phyloP scores from a whole-genome alignment of 1,140 invertebrate genomes.

The Drosophila navojoa region DNA sequence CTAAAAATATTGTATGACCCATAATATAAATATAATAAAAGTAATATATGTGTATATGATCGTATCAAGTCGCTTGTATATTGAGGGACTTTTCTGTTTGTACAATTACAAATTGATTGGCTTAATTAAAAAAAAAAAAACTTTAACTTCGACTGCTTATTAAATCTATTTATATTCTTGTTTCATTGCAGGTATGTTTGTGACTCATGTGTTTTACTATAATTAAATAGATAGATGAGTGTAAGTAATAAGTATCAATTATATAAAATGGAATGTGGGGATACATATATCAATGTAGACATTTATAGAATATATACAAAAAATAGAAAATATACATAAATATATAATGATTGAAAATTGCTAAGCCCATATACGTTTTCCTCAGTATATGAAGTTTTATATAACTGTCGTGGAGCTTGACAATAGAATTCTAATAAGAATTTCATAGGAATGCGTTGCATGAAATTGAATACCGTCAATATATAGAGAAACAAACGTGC shows the following conservation, averaged over 20 bases:
- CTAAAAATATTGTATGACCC: conserved; percentile 50
- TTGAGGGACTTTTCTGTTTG: conserved; percentile 10
- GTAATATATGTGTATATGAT: neutral
- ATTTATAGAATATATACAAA: too few species aligned
- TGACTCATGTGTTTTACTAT: conserved; percentile 8
- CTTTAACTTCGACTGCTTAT: neutral
- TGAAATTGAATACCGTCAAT: too few species aligned
- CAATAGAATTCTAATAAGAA: too few species aligned
- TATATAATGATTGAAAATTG: too few species aligned
- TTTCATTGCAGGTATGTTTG: conserved; percentile 64
- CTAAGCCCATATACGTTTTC: too few species aligned
- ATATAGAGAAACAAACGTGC: too few species aligned
- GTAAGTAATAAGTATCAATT: neutral
- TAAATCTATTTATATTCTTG: conserved; percentile 25
- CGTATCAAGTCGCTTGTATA: neutral
- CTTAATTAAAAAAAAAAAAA: conserved; percentile 16
- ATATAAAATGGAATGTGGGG: too few species aligned
- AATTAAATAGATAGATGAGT: neutral
- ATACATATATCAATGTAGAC: too few species aligned
- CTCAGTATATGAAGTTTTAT: too few species aligned
- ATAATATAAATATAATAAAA: conserved; percentile 29
- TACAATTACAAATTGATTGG: conserved; percentile 13
- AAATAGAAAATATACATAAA: too few species aligned
- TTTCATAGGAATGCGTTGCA: too few species aligned
- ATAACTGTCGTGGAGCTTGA: too few species aligned